Percentiles rank a stretch among this genome's conserved stretches.
Evolutionary conservation across 2,797 vertebrate genomes (phyloP).

Genomic region (Pangasius sanitwongsei): DNA sequence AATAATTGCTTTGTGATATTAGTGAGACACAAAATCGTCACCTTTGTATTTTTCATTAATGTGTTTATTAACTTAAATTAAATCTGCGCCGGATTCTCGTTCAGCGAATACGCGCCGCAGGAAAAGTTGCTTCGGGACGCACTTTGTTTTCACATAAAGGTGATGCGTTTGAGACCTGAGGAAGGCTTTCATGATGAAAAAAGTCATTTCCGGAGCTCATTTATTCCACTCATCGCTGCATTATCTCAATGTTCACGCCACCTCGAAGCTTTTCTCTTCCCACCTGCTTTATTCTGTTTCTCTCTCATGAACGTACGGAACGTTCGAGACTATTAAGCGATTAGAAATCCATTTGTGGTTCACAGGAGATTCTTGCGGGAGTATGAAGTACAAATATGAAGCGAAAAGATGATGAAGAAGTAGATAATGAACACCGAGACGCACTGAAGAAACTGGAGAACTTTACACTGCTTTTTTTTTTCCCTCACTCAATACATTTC

Average conservation of each 20-base stretch:
- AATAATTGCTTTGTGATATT: conserved; percentile 60
- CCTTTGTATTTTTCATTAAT: conserved; percentile 60
- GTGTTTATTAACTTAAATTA: conserved; percentile 55
- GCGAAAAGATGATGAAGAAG: conserved; percentile 60
- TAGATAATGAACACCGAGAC: conserved; percentile 72
- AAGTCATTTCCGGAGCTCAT: conserved; percentile 49
- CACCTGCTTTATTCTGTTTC: conserved; percentile 32
- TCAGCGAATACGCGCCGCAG: not conserved
- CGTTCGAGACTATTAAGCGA: conserved; percentile 64
- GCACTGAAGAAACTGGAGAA: conserved; percentile 41
- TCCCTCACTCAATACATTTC: not conserved
- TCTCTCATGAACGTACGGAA: conserved; percentile 36
- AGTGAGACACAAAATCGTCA: conserved; percentile 39
- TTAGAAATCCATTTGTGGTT: conserved; percentile 65
- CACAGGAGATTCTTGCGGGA: conserved; percentile 67
- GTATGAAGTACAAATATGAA: conserved; percentile 70
- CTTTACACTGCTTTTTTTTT: conserved; percentile 57
- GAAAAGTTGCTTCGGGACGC: conserved; percentile 22
- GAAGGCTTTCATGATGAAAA: conserved; percentile 46
- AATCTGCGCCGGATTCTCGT: conserved; percentile 34
- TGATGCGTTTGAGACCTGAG: conserved; percentile 29
- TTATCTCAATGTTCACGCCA: conserved; percentile 45
- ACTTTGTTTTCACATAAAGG: conserved; percentile 40
- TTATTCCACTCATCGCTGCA: conserved; percentile 40
- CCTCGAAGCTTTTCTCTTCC: conserved; percentile 16